Percentiles rank a stretch among this genome's conserved stretches.
phyloP scores from a whole-genome alignment of 1,140 invertebrate genomes.

The Megathymus violae region DNA sequence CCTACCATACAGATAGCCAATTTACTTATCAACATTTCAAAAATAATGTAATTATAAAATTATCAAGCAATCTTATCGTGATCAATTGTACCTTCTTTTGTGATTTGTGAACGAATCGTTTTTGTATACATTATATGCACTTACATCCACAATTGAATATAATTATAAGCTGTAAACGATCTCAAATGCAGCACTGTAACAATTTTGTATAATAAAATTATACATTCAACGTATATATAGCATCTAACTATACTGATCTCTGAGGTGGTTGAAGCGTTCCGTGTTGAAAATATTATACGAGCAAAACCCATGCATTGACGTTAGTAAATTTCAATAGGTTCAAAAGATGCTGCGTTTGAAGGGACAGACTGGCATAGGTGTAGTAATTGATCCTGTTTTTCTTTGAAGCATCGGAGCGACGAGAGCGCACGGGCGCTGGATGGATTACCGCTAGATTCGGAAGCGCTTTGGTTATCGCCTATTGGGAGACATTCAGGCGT shows the following conservation, averaged over 20 bases:
- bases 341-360: too few relatives aligned
- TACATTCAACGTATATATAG: conserved; percentile 12
- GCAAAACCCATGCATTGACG: too few relatives aligned
- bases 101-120: conserved; percentile 6
- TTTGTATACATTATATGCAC: conserved; percentile 31
- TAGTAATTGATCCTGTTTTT: too few relatives aligned
- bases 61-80: conserved; percentile 6
- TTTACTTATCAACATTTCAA: conserved; percentile 2
- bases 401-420: too few relatives aligned
- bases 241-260: conserved; percentile 8
- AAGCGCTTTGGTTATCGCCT: too few relatives aligned
- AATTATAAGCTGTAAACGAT: conserved; percentile 15
- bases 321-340: too few relatives aligned
- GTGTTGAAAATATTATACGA: not conserved
- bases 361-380: too few relatives aligned
- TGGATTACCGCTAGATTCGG: too few relatives aligned
- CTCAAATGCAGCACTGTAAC: not conserved
- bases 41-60: conserved; percentile 6
- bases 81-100: not conserved
- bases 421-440: too few relatives aligned
- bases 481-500: too few relatives aligned
- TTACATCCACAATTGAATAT: conserved; percentile 19
- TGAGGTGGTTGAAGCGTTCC: not conserved
- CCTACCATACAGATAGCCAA: not conserved
- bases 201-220: conserved; percentile 29